phyloP scores from a whole-genome alignment of 2,888 invertebrate species.

The Icerya purchasi region DNA sequence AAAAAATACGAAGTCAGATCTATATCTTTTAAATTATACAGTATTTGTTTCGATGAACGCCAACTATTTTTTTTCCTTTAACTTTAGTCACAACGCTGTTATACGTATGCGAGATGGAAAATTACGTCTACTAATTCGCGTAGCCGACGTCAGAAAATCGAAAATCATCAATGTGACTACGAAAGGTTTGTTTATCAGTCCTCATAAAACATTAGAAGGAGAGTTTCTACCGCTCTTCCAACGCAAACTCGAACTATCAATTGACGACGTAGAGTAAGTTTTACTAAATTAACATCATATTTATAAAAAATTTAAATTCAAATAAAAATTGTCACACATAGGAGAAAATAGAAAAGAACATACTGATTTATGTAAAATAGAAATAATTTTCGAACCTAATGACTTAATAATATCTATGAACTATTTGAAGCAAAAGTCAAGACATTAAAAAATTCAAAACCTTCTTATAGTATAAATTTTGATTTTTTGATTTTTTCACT shows the following conservation, averaged over 20 bases:
- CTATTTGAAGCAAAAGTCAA: too few species aligned
- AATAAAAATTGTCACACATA: background rate
- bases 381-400: too few species aligned
- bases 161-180: conserved; percentile 62
- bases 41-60: too few species aligned
- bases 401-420: too few species aligned
- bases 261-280: conserved; percentile 23
- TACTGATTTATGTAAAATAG: too few species aligned
- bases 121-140: conserved; percentile 54
- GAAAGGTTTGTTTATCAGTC: conserved; percentile 42
- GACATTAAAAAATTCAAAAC: too few species aligned
- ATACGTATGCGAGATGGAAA: conserved; percentile 58
- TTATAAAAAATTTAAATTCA: background rate
- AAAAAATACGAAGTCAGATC: too few species aligned
- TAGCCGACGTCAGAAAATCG: conserved; percentile 52
- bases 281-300: background rate
- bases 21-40: too few species aligned
- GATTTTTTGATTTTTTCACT: too few species aligned
- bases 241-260: conserved; percentile 37
- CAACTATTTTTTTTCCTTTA: too few species aligned
- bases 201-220: conserved; percentile 39
- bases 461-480: too few species aligned
- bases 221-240: conserved; percentile 52
- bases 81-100: conserved; percentile 32
- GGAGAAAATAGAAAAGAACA: background rate